These are phyloP conservation scores for Microcebus tavaratra DNA, from an alignment of 2,113 vertebrate species.

Conservation along the genomic window DNA sequence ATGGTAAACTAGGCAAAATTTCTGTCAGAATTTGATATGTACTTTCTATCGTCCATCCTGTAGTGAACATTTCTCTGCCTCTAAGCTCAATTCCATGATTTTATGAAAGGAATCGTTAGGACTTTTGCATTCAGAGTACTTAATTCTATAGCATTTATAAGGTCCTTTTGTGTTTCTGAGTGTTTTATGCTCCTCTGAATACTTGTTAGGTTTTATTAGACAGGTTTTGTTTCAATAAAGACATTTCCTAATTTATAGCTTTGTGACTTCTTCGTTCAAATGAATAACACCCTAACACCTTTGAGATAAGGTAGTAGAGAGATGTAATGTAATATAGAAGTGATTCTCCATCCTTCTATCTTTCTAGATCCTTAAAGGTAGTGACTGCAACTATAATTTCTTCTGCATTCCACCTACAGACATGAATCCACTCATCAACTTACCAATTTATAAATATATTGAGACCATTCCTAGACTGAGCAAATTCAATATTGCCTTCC, in stretches of 20 bases:
- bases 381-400: neutral
- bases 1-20: neutral
- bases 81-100: neutral
- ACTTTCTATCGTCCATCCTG: neutral
- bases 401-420: neutral
- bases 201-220: neutral
- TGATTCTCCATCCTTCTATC: neutral
- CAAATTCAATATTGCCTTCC: neutral
- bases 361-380: neutral
- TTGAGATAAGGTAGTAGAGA: neutral
- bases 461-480: neutral
- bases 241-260: neutral
- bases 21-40: neutral
- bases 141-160: neutral
- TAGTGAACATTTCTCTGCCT: neutral
- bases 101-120: neutral
- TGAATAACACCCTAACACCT: neutral
- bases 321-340: neutral
- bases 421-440: neutral
- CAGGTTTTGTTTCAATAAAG: neutral
- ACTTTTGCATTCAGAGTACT: neutral
- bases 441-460: neutral
- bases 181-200: neutral
- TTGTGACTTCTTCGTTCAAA: neutral
- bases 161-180: neutral